These are phyloP conservation scores for Platynereis dumerilii DNA, from an alignment of 2,888 invertebrate species.

Conservation along the genomic window DNA sequence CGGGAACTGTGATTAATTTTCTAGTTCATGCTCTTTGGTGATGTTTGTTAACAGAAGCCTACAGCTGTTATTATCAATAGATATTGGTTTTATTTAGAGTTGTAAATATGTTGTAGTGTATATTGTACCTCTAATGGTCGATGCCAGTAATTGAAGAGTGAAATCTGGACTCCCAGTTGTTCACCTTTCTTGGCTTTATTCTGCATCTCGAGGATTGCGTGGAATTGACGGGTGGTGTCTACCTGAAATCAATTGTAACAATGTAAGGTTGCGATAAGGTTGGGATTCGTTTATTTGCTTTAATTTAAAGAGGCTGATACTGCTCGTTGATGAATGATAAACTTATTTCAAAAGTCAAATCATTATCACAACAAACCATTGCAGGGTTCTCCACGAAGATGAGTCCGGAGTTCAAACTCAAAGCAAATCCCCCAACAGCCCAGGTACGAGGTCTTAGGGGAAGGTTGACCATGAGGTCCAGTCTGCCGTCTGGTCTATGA, in stretches of 20 bases:
- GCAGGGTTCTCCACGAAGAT: conserved; percentile 84
- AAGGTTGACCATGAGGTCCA: conserved; percentile 54
- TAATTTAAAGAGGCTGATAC: too few relatives aligned
- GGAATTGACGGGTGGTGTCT: conserved; percentile 21
- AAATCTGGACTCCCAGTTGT: conserved; percentile 89
- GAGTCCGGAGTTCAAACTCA: conserved; percentile 84
- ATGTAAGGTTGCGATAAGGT: too few relatives aligned
- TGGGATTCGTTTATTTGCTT: too few relatives aligned
- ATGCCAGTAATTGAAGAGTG: conserved; percentile 91
- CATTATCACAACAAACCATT: too few relatives aligned
- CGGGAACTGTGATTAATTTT: too few relatives aligned
- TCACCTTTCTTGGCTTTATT: conserved; percentile 82
- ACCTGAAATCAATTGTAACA: conserved; percentile 10
- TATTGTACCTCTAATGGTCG: conserved; percentile 33
- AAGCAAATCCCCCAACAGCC: conserved; percentile 91
- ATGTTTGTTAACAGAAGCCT: not conserved
- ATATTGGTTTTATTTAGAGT: not conserved
- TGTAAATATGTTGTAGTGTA: too few relatives aligned
- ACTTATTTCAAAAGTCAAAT: too few relatives aligned
- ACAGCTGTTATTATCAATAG: not conserved
- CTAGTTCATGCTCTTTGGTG: too few relatives aligned
- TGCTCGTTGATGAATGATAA: too few relatives aligned
- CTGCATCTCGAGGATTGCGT: conserved; percentile 23
- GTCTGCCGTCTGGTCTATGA: conserved; percentile 54
- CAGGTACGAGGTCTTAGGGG: conserved; percentile 67